Evolutionary conservation across 2,888 invertebrate species (phyloP).

Genomic region (Pollenia angustigena): DNA sequence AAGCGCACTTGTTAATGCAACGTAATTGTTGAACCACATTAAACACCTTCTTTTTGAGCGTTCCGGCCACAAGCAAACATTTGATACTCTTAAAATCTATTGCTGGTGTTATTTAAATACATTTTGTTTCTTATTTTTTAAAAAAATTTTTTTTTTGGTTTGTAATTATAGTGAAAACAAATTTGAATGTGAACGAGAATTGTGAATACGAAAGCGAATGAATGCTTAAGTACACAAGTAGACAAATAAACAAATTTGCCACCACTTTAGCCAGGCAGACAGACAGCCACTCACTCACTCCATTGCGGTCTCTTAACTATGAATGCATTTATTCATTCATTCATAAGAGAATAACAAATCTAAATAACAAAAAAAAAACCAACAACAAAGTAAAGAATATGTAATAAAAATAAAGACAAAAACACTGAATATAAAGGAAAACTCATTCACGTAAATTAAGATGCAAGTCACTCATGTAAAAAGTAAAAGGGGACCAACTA

Average conservation of each 20-base stretch:
- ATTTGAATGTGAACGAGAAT: conserved; percentile 34
- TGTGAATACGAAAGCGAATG: background rate
- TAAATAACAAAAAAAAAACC: conserved; percentile 46
- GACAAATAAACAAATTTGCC: conserved; percentile 69
- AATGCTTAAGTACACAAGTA: conserved; percentile 56
- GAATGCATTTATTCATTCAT: conserved; percentile 4
- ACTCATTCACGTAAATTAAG: conserved; percentile 61
- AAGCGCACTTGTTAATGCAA: conserved; percentile 51
- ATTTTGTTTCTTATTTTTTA: background rate
- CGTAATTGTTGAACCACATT: conserved; percentile 56
- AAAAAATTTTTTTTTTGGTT: background rate
- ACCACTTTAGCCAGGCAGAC: conserved; percentile 37
- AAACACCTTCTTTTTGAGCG: conserved; percentile 42
- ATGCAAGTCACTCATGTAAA: conserved; percentile 40
- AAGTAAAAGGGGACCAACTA: conserved; percentile 39
- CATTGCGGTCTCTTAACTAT: conserved; percentile 5
- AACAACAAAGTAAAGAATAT: background rate
- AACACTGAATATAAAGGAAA: conserved; percentile 54
- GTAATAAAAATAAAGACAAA: conserved; percentile 39
- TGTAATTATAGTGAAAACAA: conserved; percentile 34
- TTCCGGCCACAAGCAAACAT: conserved; percentile 57
- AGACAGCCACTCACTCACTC: conserved; percentile 11
- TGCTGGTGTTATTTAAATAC: conserved; percentile 2
- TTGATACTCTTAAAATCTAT: conserved; percentile 60
- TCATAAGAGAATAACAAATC: conserved; percentile 51